A percentile compares a stretch with the other conserved stretches of the same genome.
Conservation (phyloP, 2,888 invertebrate species). For the Bhutanitis thaidina region DNA sequence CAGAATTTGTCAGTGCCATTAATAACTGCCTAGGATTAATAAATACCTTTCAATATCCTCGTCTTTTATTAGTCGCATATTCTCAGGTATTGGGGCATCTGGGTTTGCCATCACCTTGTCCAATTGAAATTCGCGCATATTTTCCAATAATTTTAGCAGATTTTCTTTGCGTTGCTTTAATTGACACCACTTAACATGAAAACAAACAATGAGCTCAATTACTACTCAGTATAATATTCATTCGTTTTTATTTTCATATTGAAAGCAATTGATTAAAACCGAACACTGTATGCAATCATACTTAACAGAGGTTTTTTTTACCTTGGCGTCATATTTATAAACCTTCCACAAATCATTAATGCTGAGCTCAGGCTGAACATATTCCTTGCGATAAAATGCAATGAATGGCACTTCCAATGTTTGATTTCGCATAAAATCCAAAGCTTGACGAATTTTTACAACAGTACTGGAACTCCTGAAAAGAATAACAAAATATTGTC, state of each 20-base stretch:
- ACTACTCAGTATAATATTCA: too few relatives aligned
- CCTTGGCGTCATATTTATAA: constrained; percentile 96
- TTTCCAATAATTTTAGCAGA: constrained; percentile 89
- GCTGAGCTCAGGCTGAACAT: constrained; percentile 95
- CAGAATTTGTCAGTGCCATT: too few relatives aligned
- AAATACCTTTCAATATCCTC: constrained; percentile 89
- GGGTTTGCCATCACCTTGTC: constrained; percentile 90
- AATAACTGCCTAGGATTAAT: too few relatives aligned
- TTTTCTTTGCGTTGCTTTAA: constrained; percentile 91
- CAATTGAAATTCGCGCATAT: constrained; percentile 95
- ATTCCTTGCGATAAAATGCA: constrained; percentile 98
- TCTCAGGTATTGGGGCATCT: constrained; percentile 91
- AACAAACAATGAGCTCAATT: not conserved
- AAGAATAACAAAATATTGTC: not conserved
- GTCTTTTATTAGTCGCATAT: constrained; percentile 89
- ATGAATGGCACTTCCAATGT: constrained; percentile 98
- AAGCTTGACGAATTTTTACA: constrained; percentile 94
- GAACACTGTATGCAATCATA: not conserved
- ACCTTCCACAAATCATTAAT: constrained; percentile 99
- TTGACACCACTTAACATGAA: constrained; percentile 87
- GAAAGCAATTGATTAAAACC: too few relatives aligned
- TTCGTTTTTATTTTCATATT: too few relatives aligned
- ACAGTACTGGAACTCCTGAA: constrained; percentile 83
- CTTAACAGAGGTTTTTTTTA: constrained; percentile 39
- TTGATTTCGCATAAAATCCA: constrained; percentile 97